Conservation (phyloP, 2,888 invertebrate genomes). For the Nesidiocoris tenuis region DNA sequence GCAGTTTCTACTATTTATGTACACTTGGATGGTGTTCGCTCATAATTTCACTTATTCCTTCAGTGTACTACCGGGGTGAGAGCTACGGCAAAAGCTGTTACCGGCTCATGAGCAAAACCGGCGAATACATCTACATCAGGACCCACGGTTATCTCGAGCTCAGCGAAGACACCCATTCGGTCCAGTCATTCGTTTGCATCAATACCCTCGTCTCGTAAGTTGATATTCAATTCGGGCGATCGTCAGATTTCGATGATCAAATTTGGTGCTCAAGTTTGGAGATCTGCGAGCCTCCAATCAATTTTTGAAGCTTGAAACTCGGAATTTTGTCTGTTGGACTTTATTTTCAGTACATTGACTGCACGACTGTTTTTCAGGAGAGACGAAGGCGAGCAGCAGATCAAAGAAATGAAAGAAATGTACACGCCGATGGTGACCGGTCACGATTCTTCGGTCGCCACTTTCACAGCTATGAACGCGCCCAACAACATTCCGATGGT, state of each 20-base stretch:
- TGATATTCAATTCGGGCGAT: no score
- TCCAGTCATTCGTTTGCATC: constrained; percentile 83
- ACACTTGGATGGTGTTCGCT: no score
- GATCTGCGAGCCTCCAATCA: neutral
- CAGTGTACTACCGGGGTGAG: constrained; percentile 82
- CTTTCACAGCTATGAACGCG: constrained; percentile 2
- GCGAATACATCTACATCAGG: constrained; percentile 80
- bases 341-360: neutral
- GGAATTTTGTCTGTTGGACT: neutral
- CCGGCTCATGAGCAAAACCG: constrained; percentile 74
- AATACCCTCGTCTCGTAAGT: constrained; percentile 68
- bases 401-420: constrained; percentile 76
- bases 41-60: no score
- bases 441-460: constrained; percentile 43
- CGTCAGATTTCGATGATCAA: neutral
- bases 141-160: constrained; percentile 83
- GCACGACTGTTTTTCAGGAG: constrained; percentile 56
- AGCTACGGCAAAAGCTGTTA: constrained; percentile 86
- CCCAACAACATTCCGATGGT: neutral
- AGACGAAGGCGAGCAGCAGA: constrained; percentile 70
- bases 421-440: constrained; percentile 59
- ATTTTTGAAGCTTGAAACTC: neutral
- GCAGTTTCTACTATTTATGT: no score
- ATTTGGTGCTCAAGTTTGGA: neutral
- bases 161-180: constrained; percentile 71